Evolutionary conservation across 2,888 invertebrate genomes (phyloP).

Genomic region (Rotaria socialis): DNA sequence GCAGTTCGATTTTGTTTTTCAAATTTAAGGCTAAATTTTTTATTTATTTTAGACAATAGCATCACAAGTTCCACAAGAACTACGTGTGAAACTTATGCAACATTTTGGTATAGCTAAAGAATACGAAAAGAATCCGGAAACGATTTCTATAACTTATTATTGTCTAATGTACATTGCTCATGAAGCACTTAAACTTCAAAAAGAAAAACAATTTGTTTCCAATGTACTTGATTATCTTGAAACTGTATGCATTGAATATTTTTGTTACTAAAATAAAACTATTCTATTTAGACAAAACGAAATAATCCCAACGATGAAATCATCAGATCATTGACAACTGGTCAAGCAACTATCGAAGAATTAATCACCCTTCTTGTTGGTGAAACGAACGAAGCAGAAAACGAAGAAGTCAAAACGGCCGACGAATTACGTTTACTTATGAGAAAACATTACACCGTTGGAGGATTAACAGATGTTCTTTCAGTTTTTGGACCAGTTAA

Average conservation of each 20-base stretch:
- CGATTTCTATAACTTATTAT: neutral
- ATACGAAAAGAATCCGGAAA: slow-evolving; percentile 25
- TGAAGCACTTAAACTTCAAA: slow-evolving; percentile 5
- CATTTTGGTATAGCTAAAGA: slow-evolving; percentile 25
- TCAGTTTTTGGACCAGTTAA: slow-evolving; percentile 10
- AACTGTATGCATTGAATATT: neutral
- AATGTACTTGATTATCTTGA: slow-evolving; percentile 21
- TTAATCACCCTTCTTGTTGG: neutral
- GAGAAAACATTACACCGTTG: slow-evolving; percentile 32
- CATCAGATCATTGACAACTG: neutral
- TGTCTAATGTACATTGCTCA: slow-evolving; percentile 30
- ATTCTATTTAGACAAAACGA: neutral
- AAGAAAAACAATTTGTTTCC: slow-evolving; percentile 14
- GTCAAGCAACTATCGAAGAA: slow-evolving; percentile 13
- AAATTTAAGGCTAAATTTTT: too few relatives aligned
- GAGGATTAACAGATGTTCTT: slow-evolving; percentile 18
- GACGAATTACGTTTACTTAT: slow-evolving; percentile 11
- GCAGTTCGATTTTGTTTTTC: neutral
- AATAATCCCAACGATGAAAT: neutral
- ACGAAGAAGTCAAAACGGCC: neutral
- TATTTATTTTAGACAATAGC: neutral
- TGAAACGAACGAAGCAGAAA: slow-evolving; percentile 26
- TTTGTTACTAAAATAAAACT: neutral
- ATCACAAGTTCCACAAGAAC: neutral
- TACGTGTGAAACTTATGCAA: slow-evolving; percentile 18